These are phyloP conservation scores for Pteropus alecto DNA, from an alignment of 2,113 vertebrate genomes.

Conservation along the genomic window DNA sequence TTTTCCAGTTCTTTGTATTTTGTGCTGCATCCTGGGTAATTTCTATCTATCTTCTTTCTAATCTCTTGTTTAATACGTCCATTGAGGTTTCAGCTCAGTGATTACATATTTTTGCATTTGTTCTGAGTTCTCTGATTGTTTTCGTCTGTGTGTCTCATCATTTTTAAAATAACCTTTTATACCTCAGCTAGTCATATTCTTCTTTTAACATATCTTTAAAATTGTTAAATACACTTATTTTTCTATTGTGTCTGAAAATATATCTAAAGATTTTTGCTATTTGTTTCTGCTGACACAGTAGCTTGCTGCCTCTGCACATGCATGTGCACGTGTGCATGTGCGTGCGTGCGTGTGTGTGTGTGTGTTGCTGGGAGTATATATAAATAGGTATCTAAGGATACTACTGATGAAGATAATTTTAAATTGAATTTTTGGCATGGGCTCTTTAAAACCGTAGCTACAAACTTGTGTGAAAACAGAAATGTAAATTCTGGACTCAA, in stretches of 20 bases:
- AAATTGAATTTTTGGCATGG: neutral
- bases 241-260: neutral
- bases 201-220: conserved; percentile 8
- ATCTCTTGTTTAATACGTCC: neutral
- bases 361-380: neutral
- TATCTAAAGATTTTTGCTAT: neutral
- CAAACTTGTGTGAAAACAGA: neutral
- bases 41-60: neutral
- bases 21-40: neutral
- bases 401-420: neutral
- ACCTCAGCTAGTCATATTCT: neutral
- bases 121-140: neutral
- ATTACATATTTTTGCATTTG: neutral
- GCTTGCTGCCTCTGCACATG: neutral
- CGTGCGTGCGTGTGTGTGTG: neutral
- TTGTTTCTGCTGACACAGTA: neutral
- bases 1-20: neutral
- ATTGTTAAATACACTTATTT: neutral
- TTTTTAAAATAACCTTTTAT: neutral
- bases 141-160: neutral
- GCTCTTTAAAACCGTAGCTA: neutral
- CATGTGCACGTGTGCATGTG: neutral
- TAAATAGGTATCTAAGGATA: neutral
- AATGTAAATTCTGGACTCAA: neutral
- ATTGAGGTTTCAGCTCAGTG: neutral